Conservation (phyloP, 2,113 vertebrate species). For the Paradoxurus hermaphroditus region DNA sequence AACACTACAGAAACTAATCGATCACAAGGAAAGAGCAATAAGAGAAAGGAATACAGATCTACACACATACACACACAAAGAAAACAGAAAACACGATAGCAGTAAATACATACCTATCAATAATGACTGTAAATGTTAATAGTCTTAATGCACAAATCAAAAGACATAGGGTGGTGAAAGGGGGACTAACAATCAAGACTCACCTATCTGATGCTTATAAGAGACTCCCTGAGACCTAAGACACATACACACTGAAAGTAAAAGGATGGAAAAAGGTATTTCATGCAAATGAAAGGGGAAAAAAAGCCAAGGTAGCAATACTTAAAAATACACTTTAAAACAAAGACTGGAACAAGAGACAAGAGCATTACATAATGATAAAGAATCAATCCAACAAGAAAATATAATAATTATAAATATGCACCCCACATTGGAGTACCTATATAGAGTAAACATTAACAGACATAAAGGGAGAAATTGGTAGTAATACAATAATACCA, state of each 20-base stretch:
- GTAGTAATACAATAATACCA: background rate
- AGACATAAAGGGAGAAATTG: background rate
- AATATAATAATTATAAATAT: background rate
- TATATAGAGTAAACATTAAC: background rate
- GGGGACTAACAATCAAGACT: background rate
- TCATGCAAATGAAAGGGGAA: background rate
- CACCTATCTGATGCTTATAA: background rate
- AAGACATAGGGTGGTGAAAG: background rate
- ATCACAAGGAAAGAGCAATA: background rate
- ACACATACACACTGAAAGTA: background rate
- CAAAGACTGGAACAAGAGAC: background rate
- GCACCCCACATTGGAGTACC: background rate
- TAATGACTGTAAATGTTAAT: background rate
- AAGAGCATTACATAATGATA: background rate
- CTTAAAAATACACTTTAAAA: background rate
- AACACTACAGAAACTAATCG: background rate
- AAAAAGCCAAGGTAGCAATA: background rate
- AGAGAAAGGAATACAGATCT: background rate
- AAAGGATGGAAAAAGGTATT: background rate
- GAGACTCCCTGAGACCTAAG: background rate
- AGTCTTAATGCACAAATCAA: background rate
- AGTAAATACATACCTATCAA: background rate
- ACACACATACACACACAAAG: background rate
- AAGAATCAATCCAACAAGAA: background rate
- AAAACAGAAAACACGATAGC: background rate